Percentiles rank a stretch among this genome's conserved stretches.
phyloP scores from a whole-genome alignment of 2,797 vertebrate genomes.

The Halcyon leucocephala region DNA sequence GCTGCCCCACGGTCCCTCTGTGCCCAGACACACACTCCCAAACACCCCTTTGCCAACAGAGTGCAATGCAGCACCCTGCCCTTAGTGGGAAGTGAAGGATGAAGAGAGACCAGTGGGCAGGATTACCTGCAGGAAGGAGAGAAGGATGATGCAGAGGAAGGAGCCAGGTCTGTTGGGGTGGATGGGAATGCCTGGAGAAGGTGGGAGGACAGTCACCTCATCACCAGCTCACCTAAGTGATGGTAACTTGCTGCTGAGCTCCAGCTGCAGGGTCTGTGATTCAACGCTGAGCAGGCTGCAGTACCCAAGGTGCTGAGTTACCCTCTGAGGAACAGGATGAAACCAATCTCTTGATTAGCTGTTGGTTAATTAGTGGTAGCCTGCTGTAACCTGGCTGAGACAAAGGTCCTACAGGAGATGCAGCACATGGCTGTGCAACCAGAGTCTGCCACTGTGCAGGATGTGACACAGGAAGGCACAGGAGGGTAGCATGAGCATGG shows the following conservation, averaged over 20 bases:
- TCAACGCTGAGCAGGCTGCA: background rate
- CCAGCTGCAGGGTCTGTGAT: background rate
- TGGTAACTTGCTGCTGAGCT: background rate
- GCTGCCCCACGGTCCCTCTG: background rate
- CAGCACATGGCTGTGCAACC: background rate
- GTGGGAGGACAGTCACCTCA: background rate
- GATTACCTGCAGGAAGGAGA: background rate
- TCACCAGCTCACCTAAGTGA: background rate
- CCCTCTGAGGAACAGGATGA: background rate
- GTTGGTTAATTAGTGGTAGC: background rate
- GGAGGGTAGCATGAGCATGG: too few relatives aligned
- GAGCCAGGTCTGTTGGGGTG: background rate
- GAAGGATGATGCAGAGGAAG: background rate
- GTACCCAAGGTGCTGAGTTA: background rate
- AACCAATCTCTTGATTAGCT: background rate
- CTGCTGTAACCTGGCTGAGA: background rate
- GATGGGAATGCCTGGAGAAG: background rate
- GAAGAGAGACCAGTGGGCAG: background rate
- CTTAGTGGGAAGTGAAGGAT: background rate
- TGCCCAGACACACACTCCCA: rapidly evolving
- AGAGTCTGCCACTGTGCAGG: background rate
- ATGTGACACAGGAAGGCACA: background rate
- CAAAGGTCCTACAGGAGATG: background rate
- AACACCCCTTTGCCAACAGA: background rate
- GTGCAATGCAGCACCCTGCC: background rate